Conservation (phyloP, 2,113 vertebrate species). For the Erinaceus europaeus region DNA sequence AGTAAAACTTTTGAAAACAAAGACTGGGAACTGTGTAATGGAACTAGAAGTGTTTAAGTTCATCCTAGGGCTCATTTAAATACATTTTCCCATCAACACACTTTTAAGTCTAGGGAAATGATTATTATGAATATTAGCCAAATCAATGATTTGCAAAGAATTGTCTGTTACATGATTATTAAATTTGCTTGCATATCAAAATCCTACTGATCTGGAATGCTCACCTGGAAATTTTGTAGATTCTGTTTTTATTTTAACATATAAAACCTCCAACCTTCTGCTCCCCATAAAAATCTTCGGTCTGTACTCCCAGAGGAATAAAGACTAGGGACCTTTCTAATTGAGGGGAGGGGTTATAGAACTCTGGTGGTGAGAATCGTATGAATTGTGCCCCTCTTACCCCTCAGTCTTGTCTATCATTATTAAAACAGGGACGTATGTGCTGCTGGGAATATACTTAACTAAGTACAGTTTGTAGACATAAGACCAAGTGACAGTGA, state of each 20-base stretch:
- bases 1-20: neutral
- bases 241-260: constrained; percentile 27
- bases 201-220: neutral
- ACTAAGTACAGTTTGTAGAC: neutral
- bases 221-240: neutral
- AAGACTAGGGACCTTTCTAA: no score
- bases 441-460: neutral
- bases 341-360: no score
- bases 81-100: neutral
- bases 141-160: constrained; percentile 9
- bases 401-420: no score
- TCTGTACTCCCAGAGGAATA: no score
- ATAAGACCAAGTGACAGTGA: neutral
- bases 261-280: no score
- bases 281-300: no score
- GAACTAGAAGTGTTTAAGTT: neutral
- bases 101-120: neutral
- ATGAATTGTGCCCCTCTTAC: no score
- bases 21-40: neutral
- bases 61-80: neutral
- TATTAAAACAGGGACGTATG: neutral
- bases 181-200: constrained; percentile 22
- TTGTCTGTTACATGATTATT: neutral
- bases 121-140: neutral
- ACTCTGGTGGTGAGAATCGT: no score